Evolutionary conservation across 1,140 invertebrate genomes (phyloP), one percentile per base, ranked within the genome.

Genomic region (Achatina immaculata): DNA sequence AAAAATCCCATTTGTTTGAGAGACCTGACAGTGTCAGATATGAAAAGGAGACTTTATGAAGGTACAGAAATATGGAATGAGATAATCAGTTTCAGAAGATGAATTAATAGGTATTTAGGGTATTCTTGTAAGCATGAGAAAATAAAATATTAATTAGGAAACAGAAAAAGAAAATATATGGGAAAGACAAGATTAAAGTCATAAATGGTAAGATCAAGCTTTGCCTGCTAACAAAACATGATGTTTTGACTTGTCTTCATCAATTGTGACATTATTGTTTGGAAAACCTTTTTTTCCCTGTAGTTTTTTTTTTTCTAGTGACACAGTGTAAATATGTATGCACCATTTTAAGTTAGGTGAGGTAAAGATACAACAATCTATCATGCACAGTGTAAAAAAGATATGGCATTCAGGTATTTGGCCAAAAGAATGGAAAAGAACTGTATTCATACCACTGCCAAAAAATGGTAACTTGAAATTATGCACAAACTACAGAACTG

Each of bases 1-100:
- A 92, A 94, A 78, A 95, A n/a, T 6, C 38, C 96, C 0, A 92
- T 93, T 62, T 42, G 87, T 0, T 83, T 92, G 85, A 91, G 94
- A 81, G 93, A 95, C 90, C 91, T 94, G 36, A 94, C 93, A 28
- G 85, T 83, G 38, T 92, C 93, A 72, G 93, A 96, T 76, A 94
- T 97, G 79, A 80, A 82, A 78, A 19, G 65, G 0, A 43, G 78
- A 16, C 72, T 87, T 36, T 16, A 48, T 21, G 78, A 86, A 82
- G 84, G 88, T 89, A 81, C 77, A 62, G 48, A 74, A 31, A n/a
- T 45, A 16, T 74, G 21, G 4, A 28, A 28, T 14, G 11, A 19
- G 34, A 19, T 66, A 66, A 28, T n/a, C 9, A 16, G 14, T 31
- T 19, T 66, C 31, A 16, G 62, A 19, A n/a, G 9, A 31, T 51